Base-by-base conservation (phyloP, 1,140 invertebrate genomes). In the Cydia strobilella region DNA sequence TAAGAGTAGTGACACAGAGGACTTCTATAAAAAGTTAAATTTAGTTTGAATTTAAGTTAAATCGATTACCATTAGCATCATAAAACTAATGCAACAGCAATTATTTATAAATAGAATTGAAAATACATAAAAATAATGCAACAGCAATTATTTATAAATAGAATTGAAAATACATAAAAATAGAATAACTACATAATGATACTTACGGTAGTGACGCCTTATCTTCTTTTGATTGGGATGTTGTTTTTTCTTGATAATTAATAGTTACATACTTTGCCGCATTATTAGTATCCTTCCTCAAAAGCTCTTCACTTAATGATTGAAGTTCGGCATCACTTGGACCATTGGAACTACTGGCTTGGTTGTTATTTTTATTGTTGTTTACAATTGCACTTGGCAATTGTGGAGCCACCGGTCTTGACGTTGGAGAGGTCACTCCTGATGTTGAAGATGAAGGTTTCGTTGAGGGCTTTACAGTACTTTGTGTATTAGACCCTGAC, bases 141-240 rank as follows among this genome's bases (percentile, higher is more conserved):
- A 5, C 3, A 3, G 42, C 13, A 15, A 18, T n/a, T 9, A 18
- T 54, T 54, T 7, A 54, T n/a, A 54, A 18, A 18, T 18, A 15
- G 3, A 7, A 18, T 3, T 51, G 0, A 51, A 54, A 10, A 54
- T 18, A 18, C 4, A 7, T 9, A 54, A n/a, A 54, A 48, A 54
- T 18, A n/a, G 12, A 54, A 18, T 54, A 13, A 18, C 15, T 54
- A 18, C 18, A 45, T 72, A 20, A 45, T 42, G 62, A 31, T 77
- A 89, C 95, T 95, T 94, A 97, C 96, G 96, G 95, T 80, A 94
- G 89, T 13, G 96, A 94, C 23, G 96, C 96, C 90, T 96, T 94
- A 84, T 97, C 96, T n/a, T 90, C 94, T 59, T 90, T 93, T 25
- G 94, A 95, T 75, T 93, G 93, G 2, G 95, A 95, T 0, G 94